phyloP scores from a whole-genome alignment of 1,140 invertebrate genomes.

The Latrodectus geometricus region DNA sequence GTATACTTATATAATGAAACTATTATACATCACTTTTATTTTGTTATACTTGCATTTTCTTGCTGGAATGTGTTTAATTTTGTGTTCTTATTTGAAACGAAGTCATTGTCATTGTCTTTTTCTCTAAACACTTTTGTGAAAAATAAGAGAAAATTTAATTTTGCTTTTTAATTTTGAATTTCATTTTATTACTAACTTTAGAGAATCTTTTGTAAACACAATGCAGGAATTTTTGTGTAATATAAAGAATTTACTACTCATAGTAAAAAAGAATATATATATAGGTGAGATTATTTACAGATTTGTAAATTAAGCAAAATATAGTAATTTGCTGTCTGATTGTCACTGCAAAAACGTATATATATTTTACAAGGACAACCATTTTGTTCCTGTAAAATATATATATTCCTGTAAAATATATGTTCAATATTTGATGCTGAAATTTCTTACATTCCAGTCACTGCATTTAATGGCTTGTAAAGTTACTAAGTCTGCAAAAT shows the following conservation, averaged over 20 bases:
- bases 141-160: neutral
- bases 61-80: too few relatives aligned
- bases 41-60: too few relatives aligned
- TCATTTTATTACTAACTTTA: neutral
- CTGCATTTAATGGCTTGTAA: conserved; percentile 59
- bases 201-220: neutral
- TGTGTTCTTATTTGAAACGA: too few relatives aligned
- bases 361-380: neutral
- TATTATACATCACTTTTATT: too few relatives aligned
- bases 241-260: neutral
- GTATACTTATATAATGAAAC: too few relatives aligned
- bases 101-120: too few relatives aligned
- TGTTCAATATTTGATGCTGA: conserved; percentile 59
- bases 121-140: neutral
- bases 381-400: conserved; percentile 35
- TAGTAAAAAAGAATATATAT: neutral
- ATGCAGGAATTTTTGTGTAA: neutral
- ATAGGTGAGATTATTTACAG: neutral
- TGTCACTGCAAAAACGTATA: neutral
- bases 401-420: conserved; percentile 50
- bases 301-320: neutral
- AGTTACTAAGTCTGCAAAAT: conserved; percentile 40
- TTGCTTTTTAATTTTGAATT: neutral
- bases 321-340: conserved; percentile 19
- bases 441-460: conserved; percentile 60